These are phyloP conservation scores for Aphelenchoides besseyi DNA, from an alignment of 1,140 invertebrate species.

Conservation along the genomic window DNA sequence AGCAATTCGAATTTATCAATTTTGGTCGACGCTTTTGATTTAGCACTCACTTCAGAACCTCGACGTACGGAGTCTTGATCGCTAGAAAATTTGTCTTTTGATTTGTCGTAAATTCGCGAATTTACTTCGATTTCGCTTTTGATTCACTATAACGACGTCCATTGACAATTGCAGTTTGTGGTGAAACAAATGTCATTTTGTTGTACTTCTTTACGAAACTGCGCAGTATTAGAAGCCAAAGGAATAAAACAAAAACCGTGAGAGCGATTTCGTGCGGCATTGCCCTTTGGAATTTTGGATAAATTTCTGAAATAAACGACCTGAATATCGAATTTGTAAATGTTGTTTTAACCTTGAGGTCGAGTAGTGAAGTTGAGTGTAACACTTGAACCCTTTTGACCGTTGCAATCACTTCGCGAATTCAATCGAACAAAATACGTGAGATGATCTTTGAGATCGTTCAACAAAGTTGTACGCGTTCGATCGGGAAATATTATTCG, in stretches of 20 bases:
- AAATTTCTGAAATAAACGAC: not conserved
- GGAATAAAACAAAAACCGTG: not conserved
- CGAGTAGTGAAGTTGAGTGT: not conserved
- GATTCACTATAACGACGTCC: not conserved
- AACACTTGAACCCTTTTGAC: not conserved
- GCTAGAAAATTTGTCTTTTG: not conserved
- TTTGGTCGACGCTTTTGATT: not conserved
- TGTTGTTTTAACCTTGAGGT: not conserved
- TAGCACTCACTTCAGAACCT: not conserved
- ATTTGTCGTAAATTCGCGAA: not conserved
- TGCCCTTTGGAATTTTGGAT: not conserved
- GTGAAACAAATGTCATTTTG: conserved; percentile 14
- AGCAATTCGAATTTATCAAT: conserved; percentile 8
- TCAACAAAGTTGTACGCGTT: not conserved
- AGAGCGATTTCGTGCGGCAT: conserved; percentile 1
- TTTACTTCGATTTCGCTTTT: not conserved
- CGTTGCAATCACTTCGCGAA: not conserved
- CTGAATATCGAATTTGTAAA: too few species aligned
- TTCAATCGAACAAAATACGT: not conserved
- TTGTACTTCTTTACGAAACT: conserved; percentile 11
- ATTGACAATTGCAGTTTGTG: not conserved
- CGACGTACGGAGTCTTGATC: not conserved
- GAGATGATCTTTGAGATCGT: not conserved
- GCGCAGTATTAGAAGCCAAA: conserved; percentile 7
- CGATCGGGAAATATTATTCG: not conserved